phyloP scores from a whole-genome alignment of 2,113 vertebrate species.

The Eudyptes chrysolophus region DNA sequence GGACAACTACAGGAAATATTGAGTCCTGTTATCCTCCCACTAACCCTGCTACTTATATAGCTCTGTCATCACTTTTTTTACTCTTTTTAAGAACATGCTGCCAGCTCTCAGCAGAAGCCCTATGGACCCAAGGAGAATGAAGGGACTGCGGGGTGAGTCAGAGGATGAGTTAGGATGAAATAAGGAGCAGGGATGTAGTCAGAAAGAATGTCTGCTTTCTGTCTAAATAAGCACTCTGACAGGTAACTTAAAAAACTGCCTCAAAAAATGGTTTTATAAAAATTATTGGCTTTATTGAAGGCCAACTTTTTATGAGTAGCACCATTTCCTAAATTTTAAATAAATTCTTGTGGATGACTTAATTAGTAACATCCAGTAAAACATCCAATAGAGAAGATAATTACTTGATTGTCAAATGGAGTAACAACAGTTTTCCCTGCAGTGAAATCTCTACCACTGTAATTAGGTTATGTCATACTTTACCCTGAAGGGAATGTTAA shows the following conservation, averaged over 20 bases:
- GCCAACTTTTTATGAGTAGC: background rate
- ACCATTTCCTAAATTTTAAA: conserved; percentile 61
- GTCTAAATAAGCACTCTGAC: background rate
- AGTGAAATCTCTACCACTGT: conserved; percentile 68
- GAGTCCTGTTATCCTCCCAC: background rate
- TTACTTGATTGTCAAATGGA: conserved; percentile 78
- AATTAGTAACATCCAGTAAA: conserved; percentile 70
- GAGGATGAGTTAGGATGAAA: background rate
- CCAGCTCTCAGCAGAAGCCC: background rate
- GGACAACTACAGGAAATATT: background rate
- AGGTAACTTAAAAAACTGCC: background rate
- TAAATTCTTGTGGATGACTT: conserved; percentile 58
- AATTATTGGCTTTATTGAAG: background rate
- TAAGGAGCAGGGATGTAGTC: background rate
- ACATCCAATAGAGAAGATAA: conserved; percentile 70
- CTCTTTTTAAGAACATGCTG: background rate
- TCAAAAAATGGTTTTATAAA: background rate
- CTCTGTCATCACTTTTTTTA: background rate
- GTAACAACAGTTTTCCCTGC: conserved; percentile 71
- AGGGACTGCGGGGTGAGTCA: background rate
- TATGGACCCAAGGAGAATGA: background rate
- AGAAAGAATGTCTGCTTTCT: background rate
- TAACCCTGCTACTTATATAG: background rate
- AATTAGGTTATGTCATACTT: conserved; percentile 77
- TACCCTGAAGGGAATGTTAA: conserved; percentile 71